Evolutionary conservation across 2,113 vertebrate genomes (phyloP), one percentile per base, ranked within the genome.

Genomic region (Columba livia): DNA sequence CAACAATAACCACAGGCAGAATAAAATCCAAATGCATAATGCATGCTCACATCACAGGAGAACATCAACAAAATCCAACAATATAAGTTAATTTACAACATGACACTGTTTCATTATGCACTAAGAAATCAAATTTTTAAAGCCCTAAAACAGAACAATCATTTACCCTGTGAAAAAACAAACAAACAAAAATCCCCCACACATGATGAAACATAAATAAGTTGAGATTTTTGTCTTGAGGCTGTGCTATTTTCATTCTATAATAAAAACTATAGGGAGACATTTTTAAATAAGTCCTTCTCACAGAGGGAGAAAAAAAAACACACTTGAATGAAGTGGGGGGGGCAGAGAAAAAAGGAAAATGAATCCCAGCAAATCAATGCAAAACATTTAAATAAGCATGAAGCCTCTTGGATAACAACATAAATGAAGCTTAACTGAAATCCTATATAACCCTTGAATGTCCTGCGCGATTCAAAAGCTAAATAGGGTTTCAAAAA

Each of bases 11-110:
- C 64, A 85, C 16, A 71, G 47, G 53, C 65, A 90, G 88, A 96
- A 93, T 88, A 84, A 96, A 97, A 92, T 93, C 83, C 80, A 93
- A 89, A 93, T 79, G 57, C 70, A 89, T 89, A 95, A 95, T 95
- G 31, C 47, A 92, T 94, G 50, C 47, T 93, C 79, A 69, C 54
- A 85, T 84, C 71, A 61, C 53, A 92, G 77, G 4, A 77, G 42
- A 85, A 93, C 29, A 79, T n/a, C 32, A 80, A 75, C 11, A 77
- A 91, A 95, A 93, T 54, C 54, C 83, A 94, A 71, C 36, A 84
- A 71, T 60, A 89, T 79, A 81, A 96, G 94, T 96, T 96, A 93
- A 87, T 60, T 96, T 93, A 80, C 42, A 82, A 70, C 28, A 81
- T 94, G 84, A 38, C 47, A 58, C 78, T 93, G 67, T 61, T 94